A percentile compares a stretch with the other conserved stretches of the same genome.
These are phyloP conservation scores for Coptodon rendalli DNA, from an alignment of 2,113 vertebrate species.

Conservation along the genomic window DNA sequence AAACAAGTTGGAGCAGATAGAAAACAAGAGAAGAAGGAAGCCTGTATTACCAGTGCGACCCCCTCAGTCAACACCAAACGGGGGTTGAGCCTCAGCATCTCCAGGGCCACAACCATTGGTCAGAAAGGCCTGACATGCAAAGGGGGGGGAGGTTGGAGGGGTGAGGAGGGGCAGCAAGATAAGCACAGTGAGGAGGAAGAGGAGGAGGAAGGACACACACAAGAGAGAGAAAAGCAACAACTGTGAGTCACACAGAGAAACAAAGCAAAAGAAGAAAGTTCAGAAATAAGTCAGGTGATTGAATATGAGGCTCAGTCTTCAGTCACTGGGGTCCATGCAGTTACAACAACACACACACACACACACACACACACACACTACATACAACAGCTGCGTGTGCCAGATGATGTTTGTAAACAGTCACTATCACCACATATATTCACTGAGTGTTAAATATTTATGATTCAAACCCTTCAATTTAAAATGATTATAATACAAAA, in stretches of 20 bases:
- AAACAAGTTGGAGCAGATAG: background rate
- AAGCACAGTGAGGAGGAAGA: conserved; percentile 44
- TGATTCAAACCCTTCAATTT: background rate
- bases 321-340: background rate
- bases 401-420: background rate
- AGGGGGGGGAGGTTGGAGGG: conserved; percentile 58
- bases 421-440: background rate
- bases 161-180: conserved; percentile 27
- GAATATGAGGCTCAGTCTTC: background rate
- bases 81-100: conserved; percentile 71
- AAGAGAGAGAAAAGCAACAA: conserved; percentile 25
- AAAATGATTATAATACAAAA: background rate
- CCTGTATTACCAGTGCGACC: conserved; percentile 79
- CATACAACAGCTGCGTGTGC: background rate
- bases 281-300: background rate
- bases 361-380: background rate
- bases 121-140: conserved; percentile 81
- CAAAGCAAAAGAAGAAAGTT: background rate
- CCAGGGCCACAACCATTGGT: conserved; percentile 72
- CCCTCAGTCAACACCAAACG: conserved; percentile 63
- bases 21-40: conserved; percentile 7
- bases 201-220: background rate
- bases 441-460: background rate
- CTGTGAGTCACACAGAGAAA: conserved; percentile 15
- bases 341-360: background rate